Evolutionary conservation across 2,888 invertebrate genomes (phyloP).

Genomic region (Andrena trimmerana): DNA sequence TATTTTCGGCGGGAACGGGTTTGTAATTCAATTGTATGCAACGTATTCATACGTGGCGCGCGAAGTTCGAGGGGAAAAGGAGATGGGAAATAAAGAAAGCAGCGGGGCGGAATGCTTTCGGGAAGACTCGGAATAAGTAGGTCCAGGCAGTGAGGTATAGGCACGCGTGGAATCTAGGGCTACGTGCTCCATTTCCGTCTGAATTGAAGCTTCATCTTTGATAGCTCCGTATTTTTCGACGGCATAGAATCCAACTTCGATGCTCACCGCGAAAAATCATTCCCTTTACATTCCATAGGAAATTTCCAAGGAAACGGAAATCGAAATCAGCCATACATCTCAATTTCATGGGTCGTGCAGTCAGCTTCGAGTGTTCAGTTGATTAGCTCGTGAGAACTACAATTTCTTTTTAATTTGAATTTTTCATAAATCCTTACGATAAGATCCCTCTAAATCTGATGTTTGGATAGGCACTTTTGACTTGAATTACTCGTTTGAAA

Average conservation of each 20-base stretch:
- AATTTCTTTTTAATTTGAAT: too few species aligned
- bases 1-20: constrained; percentile 7
- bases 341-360: too few species aligned
- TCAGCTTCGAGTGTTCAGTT: too few species aligned
- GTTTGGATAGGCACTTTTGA: too few species aligned
- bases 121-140: constrained; percentile 59
- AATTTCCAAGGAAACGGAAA: constrained; percentile 8
- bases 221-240: constrained; percentile 35
- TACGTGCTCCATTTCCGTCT: constrained; percentile 47
- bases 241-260: constrained; percentile 47
- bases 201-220: constrained; percentile 47
- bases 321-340: neutral
- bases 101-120: constrained; percentile 48
- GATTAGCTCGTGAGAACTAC: too few species aligned
- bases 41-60: constrained; percentile 59
- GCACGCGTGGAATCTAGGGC: constrained; percentile 47
- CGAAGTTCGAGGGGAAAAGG: constrained; percentile 43
- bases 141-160: constrained; percentile 53
- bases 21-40: constrained; percentile 48
- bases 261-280: constrained; percentile 25
- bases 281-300: constrained; percentile 17
- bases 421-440: too few species aligned
- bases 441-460: too few species aligned
- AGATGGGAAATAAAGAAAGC: constrained; percentile 41
- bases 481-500: too few species aligned